Conservation (phyloP, 2,113 vertebrate genomes). For the Lipophrys pholis region DNA sequence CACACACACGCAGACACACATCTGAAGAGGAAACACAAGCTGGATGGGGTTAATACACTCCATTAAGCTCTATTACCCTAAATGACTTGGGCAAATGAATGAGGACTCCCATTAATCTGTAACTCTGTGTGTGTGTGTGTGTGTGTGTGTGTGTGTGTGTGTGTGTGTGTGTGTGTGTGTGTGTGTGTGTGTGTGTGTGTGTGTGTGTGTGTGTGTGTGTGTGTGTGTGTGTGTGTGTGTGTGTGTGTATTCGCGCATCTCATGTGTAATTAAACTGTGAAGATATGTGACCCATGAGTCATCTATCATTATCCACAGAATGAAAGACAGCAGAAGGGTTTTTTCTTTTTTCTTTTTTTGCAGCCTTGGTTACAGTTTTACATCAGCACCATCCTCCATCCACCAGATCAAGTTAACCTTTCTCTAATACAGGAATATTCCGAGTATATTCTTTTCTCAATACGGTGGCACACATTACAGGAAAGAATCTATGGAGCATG, state of each 20-base stretch:
- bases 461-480: too few species aligned
- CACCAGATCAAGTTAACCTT: neutral
- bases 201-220: slow-evolving; percentile 29
- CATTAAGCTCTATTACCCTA: slow-evolving; percentile 82
- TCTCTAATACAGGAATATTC: neutral
- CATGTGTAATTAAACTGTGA: slow-evolving; percentile 73
- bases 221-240: slow-evolving; percentile 26
- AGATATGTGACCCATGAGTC: slow-evolving; percentile 69
- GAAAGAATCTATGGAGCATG: too few species aligned
- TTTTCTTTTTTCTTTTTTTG: neutral
- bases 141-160: slow-evolving; percentile 34
- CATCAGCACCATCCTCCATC: neutral
- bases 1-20: slow-evolving; percentile 42
- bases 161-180: slow-evolving; percentile 3
- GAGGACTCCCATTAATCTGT: slow-evolving; percentile 70
- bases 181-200: slow-evolving; percentile 24
- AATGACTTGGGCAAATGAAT: slow-evolving; percentile 78
- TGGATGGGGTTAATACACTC: slow-evolving; percentile 77
- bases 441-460: too few species aligned
- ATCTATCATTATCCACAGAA: slow-evolving; percentile 64
- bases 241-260: slow-evolving; percentile 28
- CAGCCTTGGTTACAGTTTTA: slow-evolving; percentile 15
- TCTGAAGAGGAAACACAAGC: slow-evolving; percentile 48
- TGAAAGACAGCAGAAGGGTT: slow-evolving; percentile 42
- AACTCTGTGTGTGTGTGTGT: slow-evolving; percentile 26